phyloP scores from a whole-genome alignment of 2,113 vertebrate species.

The Halcyon senegalensis region DNA sequence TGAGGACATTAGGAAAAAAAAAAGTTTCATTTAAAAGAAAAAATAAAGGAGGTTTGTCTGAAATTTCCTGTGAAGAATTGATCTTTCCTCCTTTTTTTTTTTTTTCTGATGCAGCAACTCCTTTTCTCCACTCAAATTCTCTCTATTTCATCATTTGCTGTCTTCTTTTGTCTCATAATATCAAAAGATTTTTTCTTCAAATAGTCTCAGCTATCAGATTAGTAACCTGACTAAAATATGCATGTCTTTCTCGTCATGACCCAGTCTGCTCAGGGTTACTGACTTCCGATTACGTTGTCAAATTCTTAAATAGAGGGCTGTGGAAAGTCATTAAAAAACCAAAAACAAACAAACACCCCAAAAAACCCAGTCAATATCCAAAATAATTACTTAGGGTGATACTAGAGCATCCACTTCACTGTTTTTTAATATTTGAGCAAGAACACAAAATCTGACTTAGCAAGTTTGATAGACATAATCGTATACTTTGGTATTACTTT shows the following conservation, averaged over 20 bases:
- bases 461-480: neutral
- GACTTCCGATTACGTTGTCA: neutral
- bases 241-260: neutral
- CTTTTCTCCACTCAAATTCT: neutral
- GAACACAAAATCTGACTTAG: neutral
- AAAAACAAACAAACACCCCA: neutral
- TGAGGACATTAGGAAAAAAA: neutral
- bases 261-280: neutral
- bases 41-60: neutral
- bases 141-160: neutral
- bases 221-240: neutral
- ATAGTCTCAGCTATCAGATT: neutral
- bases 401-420: neutral
- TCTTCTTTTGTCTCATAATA: neutral
- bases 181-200: neutral
- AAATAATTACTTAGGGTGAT: neutral
- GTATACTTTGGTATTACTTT: neutral
- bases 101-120: neutral
- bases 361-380: neutral
- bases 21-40: neutral
- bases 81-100: fast-evolving
- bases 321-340: neutral
- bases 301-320: neutral
- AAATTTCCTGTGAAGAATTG: fast-evolving
- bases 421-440: neutral